Conservation (phyloP, 2,797 vertebrate species). For the Bothrops alternatus region DNA sequence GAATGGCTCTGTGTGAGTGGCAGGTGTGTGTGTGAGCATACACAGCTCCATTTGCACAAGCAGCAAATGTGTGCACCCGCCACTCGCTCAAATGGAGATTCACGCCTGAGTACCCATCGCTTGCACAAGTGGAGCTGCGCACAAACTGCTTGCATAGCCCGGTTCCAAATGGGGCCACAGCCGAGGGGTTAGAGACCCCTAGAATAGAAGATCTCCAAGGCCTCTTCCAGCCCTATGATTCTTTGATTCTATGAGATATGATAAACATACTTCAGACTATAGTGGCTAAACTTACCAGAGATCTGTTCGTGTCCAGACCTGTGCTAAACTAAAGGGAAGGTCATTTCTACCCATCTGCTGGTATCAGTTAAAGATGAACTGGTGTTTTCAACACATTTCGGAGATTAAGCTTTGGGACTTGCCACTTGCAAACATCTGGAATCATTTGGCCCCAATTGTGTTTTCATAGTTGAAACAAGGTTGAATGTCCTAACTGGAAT, state of each 20-base stretch:
- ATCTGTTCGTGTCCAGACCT: not conserved
- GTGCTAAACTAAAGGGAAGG: not conserved
- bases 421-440: slow-evolving; percentile 14
- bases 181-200: not conserved
- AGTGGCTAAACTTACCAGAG: not conserved
- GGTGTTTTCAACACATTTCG: not conserved
- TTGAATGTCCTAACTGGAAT: not conserved
- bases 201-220: not conserved
- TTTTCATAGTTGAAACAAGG: not conserved
- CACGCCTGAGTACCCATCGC: not conserved
- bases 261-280: not conserved
- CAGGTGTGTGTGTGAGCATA: not conserved
- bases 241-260: not conserved
- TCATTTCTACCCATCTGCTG: too few species aligned
- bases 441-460: not conserved
- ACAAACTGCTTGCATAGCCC: not conserved
- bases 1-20: not conserved
- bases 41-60: not conserved
- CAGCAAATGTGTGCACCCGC: not conserved
- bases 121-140: not conserved
- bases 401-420: not conserved
- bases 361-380: not conserved
- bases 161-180: not conserved
- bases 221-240: not conserved
- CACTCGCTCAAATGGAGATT: not conserved